A percentile compares a stretch with the other conserved stretches of the same genome.
Conservation (phyloP, 2,113 vertebrate species). For the Tinamus guttatus region DNA sequence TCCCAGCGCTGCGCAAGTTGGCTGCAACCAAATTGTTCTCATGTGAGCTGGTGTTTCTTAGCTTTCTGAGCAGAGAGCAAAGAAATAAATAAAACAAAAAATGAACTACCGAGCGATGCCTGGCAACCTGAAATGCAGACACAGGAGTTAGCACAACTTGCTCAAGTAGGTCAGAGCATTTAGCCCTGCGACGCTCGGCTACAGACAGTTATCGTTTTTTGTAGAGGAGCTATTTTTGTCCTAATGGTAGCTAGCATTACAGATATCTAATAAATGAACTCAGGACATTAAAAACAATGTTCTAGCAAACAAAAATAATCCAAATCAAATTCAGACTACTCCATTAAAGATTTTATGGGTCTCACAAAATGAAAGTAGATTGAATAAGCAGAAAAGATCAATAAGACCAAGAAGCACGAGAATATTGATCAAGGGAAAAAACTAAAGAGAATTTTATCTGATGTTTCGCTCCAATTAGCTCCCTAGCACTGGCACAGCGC, state of each 20-base stretch:
- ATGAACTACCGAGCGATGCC: background rate
- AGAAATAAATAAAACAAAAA: background rate
- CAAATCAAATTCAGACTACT: constrained; percentile 11
- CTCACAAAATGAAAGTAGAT: constrained; percentile 38
- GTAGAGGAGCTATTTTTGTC: background rate
- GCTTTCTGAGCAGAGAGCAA: background rate
- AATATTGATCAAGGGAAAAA: constrained; percentile 31
- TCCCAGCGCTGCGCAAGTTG: background rate
- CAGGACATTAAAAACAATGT: background rate
- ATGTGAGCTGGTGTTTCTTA: background rate
- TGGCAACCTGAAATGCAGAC: background rate
- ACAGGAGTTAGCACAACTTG: background rate
- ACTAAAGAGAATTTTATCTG: background rate
- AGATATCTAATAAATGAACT: constrained; percentile 7
- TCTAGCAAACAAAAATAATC: constrained; percentile 18
- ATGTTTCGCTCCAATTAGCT: background rate
- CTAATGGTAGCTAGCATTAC: background rate
- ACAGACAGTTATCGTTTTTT: background rate
- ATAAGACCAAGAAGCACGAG: constrained; percentile 5
- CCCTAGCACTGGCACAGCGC: background rate
- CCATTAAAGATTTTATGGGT: background rate
- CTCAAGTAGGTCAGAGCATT: background rate
- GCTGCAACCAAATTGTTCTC: background rate
- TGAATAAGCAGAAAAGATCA: constrained; percentile 27
- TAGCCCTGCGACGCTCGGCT: background rate